Conservation (phyloP, 2,888 invertebrate species). For the Thecocarcelia acutangulata region DNA sequence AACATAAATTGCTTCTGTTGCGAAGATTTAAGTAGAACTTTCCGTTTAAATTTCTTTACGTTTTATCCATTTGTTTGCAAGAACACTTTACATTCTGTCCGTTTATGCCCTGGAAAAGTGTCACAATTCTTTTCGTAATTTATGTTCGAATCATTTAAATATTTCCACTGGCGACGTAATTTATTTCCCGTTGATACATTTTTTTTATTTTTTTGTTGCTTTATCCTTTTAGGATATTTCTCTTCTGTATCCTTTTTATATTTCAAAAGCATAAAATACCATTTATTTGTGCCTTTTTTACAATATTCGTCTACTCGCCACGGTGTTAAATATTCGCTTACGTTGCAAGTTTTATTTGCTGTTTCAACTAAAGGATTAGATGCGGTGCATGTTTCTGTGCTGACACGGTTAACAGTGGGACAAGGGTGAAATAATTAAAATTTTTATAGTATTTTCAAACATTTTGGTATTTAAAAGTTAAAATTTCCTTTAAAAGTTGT, state of each 20-base stretch:
- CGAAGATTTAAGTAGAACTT: too few species aligned
- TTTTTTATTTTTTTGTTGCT: conserved; percentile 12
- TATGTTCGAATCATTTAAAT: conserved; percentile 69
- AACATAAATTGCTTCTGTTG: too few species aligned
- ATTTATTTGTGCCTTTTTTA: conserved; percentile 47
- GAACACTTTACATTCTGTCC: not conserved
- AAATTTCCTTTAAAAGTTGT: too few species aligned
- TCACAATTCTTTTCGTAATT: conserved; percentile 66
- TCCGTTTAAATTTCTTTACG: too few species aligned
- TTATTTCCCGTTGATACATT: conserved; percentile 64
- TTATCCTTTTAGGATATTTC: not conserved
- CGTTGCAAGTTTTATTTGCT: conserved; percentile 56
- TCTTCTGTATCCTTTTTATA: conserved; percentile 5
- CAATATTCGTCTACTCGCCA: conserved; percentile 38
- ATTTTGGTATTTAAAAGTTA: too few species aligned
- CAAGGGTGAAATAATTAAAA: not conserved
- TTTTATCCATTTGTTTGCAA: too few species aligned
- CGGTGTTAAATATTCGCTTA: conserved; percentile 54
- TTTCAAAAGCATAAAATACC: conserved; percentile 39
- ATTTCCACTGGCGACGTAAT: conserved; percentile 66
- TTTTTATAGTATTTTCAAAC: too few species aligned
- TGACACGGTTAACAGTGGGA: not conserved
- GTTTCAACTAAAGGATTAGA: conserved; percentile 37
- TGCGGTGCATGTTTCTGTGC: conserved; percentile 20
- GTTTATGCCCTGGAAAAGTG: conserved; percentile 50